phyloP scores from a whole-genome alignment of 37 sponge, comb jelly and placozoan genomes.

The Haliclona indistincta region DNA sequence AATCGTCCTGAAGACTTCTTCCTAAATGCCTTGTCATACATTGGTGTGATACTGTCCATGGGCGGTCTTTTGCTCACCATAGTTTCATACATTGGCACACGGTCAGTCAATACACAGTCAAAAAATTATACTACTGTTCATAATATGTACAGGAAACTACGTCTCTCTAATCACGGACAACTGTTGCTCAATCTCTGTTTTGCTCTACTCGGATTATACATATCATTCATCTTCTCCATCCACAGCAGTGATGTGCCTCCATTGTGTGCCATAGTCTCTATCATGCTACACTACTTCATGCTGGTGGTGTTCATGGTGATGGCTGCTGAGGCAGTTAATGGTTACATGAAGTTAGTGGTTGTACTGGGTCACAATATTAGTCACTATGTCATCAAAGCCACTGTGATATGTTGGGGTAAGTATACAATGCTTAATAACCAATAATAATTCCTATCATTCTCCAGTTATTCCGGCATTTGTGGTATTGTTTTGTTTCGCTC shows the following conservation, averaged over 20 bases:
- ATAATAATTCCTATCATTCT: too few species aligned
- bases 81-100: too few species aligned
- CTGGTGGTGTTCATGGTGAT: constrained; percentile 28
- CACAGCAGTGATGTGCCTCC: not conserved
- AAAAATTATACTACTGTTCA: too few species aligned
- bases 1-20: too few species aligned
- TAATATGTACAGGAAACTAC: constrained; percentile 9
- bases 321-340: constrained; percentile 30
- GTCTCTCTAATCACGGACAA: constrained; percentile 17
- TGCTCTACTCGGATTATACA: constrained; percentile 12
- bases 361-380: constrained; percentile 17
- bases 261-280: constrained; percentile 17
- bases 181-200: constrained; percentile 15
- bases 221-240: constrained; percentile 2
- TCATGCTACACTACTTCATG: constrained; percentile 51
- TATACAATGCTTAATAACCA: too few species aligned
- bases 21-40: too few species aligned
- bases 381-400: constrained; percentile 15
- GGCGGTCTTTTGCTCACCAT: too few species aligned
- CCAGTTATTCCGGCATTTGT: constrained; percentile 26
- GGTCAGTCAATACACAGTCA: too few species aligned
- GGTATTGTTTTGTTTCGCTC: constrained; percentile 33
- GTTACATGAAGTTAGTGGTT: constrained; percentile 26
- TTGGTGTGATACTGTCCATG: too few species aligned
- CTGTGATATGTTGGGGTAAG: constrained; percentile 26